Conservation (phyloP, 1,140 invertebrate genomes). For the Tribolium castaneum region DNA sequence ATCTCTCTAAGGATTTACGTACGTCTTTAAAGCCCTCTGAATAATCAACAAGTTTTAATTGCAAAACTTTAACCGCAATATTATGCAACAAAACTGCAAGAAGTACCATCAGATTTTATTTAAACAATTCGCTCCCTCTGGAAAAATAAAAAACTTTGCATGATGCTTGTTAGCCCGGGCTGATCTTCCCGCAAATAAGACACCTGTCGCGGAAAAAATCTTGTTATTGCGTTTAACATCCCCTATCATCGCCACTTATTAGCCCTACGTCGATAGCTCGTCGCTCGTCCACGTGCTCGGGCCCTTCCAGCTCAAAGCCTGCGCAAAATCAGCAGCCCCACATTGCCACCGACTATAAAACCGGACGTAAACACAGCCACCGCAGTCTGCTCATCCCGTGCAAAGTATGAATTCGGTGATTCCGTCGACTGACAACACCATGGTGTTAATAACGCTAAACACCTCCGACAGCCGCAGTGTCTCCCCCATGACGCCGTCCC, state of each 20-base stretch:
- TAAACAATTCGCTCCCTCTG: too few species aligned
- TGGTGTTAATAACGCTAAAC: conserved; percentile 47
- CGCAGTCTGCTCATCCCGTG: conserved; percentile 44
- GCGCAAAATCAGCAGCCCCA: conserved; percentile 44
- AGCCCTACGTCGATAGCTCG: conserved; percentile 4
- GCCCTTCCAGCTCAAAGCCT: conserved; percentile 33
- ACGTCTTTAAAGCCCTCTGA: background rate
- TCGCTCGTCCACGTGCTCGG: conserved; percentile 43
- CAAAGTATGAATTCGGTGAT: conserved; percentile 38
- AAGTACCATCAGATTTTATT: too few species aligned
- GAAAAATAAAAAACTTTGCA: too few species aligned
- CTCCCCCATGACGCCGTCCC: conserved; percentile 63
- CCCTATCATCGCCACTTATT: background rate
- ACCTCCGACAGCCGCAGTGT: conserved; percentile 50
- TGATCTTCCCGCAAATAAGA: background rate
- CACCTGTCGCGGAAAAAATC: background rate
- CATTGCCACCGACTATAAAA: conserved; percentile 50
- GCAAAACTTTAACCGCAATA: background rate
- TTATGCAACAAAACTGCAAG: background rate
- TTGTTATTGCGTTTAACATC: conserved; percentile 23
- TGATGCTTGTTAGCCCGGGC: background rate
- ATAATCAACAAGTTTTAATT: background rate
- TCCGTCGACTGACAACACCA: conserved; percentile 49
- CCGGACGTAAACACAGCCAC: conserved; percentile 43
- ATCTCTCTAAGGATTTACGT: background rate